phyloP scores from a whole-genome alignment of 2,113 vertebrate species.

The Physeter macrocephalus region DNA sequence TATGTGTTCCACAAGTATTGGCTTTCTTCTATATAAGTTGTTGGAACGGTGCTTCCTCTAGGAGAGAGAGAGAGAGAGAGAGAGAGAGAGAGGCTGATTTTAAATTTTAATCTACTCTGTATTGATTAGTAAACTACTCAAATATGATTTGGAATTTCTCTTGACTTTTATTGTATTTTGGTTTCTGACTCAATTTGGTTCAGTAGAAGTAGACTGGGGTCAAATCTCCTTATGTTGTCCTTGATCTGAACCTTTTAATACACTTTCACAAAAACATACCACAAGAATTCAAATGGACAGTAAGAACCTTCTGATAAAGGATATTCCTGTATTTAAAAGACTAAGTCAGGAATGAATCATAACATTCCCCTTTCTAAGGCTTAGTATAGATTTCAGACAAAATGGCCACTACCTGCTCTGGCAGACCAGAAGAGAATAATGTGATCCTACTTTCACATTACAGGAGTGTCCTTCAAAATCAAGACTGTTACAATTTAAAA shows the following conservation, averaged over 20 bases:
- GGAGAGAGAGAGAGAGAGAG: background rate
- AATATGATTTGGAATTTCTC: background rate
- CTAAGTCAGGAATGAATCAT: background rate
- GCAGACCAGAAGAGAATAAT: background rate
- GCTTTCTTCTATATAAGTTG: background rate
- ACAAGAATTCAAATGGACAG: background rate
- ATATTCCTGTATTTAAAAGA: background rate
- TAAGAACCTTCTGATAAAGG: background rate
- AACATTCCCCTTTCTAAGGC: background rate
- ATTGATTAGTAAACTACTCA: background rate
- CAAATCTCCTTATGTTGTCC: background rate
- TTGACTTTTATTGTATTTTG: slow-evolving; percentile 19
- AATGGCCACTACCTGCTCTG: background rate
- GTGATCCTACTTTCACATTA: background rate
- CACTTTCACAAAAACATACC: background rate
- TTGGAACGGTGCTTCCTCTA: background rate
- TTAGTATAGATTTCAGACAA: background rate
- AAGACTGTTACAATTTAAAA: background rate
- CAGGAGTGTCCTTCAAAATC: background rate
- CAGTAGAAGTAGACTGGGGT: background rate
- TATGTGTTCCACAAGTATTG: background rate
- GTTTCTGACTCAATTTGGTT: background rate
- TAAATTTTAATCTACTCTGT: slow-evolving; percentile 16
- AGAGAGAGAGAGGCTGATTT: background rate
- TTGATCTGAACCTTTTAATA: background rate